Conservation (phyloP, 1,140 invertebrate genomes). For the Plodia interpunctella region DNA sequence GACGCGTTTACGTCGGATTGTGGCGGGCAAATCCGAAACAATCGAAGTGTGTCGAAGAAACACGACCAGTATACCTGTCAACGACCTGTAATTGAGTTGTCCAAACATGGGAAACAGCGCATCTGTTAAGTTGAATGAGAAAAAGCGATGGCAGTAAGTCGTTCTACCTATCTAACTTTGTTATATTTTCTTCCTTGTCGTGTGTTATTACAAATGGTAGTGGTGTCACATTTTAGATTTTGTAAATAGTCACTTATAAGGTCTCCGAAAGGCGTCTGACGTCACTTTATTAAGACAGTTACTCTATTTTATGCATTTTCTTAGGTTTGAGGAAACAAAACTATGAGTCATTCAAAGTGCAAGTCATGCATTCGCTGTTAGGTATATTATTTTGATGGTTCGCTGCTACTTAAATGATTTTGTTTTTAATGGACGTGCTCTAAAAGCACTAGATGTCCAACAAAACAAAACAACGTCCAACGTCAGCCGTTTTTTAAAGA, state of each 20-base stretch:
- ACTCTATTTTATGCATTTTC: not conserved
- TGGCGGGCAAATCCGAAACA: slow-evolving; percentile 13
- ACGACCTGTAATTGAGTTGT: not conserved
- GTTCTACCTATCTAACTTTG: slow-evolving; percentile 13
- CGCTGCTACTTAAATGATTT: too few species aligned
- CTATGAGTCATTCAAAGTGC: not conserved
- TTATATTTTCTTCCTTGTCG: not conserved
- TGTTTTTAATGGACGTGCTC: too few species aligned
- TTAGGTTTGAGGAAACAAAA: not conserved
- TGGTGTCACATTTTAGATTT: too few species aligned
- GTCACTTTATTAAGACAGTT: not conserved
- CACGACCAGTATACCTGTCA: too few species aligned
- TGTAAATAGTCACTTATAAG: too few species aligned
- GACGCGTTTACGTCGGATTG: slow-evolving; percentile 30
- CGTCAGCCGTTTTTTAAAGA: too few species aligned
- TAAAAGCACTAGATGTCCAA: too few species aligned
- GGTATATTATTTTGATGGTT: too few species aligned
- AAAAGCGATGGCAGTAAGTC: slow-evolving; percentile 65
- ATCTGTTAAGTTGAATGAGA: slow-evolving; percentile 60
- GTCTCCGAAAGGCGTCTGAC: too few species aligned
- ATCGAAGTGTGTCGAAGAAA: not conserved
- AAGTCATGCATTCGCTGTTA: not conserved
- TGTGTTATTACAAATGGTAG: too few species aligned
- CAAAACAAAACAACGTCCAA: too few species aligned
- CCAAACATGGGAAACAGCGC: slow-evolving; percentile 58